phyloP scores from a whole-genome alignment of 92 coral and sea anemone genomes.

The Heliopora coerulea region DNA sequence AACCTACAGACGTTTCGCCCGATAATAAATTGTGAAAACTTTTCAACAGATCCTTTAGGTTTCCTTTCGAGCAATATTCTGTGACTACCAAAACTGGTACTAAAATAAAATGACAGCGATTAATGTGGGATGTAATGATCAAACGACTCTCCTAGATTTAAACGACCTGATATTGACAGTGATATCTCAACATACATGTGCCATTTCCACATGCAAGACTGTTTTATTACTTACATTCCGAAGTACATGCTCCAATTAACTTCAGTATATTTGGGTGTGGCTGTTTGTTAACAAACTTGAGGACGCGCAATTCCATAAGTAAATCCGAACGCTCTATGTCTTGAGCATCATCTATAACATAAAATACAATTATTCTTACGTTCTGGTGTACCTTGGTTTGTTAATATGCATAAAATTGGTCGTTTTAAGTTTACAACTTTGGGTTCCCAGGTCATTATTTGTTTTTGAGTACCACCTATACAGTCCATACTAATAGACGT shows the following conservation, averaged over 20 bases:
- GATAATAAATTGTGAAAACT: conserved; percentile 40
- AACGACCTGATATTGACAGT: not conserved
- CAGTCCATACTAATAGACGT: too few relatives aligned
- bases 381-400: not conserved
- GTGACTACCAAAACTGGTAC: conserved; percentile 10
- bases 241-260: conserved; percentile 32
- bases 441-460: too few relatives aligned
- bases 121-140: too few relatives aligned
- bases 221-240: conserved; percentile 34
- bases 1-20: conserved; percentile 27
- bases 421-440: too few relatives aligned
- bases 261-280: conserved; percentile 13
- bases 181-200: too few relatives aligned
- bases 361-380: not conserved
- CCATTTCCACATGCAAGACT: too few relatives aligned
- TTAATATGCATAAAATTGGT: too few relatives aligned
- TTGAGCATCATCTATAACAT: conserved; percentile 4
- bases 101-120: not conserved
- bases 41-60: conserved; percentile 52
- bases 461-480: too few relatives aligned
- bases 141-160: not conserved
- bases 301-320: conserved; percentile 4
- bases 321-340: conserved; percentile 38
- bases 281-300: conserved; percentile 13
- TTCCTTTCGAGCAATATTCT: conserved; percentile 75